Evolutionary conservation across 2,888 invertebrate genomes (phyloP).

Genomic region (Helicoverpa assulta): DNA sequence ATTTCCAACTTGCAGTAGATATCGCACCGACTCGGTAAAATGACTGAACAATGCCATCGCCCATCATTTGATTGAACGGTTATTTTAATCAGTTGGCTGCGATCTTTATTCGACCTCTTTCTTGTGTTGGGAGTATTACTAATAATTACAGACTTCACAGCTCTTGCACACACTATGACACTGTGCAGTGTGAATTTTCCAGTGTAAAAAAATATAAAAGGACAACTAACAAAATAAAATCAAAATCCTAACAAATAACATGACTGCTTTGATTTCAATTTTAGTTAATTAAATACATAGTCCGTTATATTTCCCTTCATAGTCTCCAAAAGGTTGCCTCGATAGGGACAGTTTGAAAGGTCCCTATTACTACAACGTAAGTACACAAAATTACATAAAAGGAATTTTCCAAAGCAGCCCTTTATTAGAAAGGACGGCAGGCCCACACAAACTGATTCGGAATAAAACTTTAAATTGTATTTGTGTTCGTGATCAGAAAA

Average conservation of each 20-base stretch:
- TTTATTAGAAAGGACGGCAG: constrained; percentile 20
- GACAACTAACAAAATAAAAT: background rate
- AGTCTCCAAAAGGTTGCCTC: constrained; percentile 17
- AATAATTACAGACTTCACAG: too few relatives aligned
- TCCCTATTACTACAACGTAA: constrained; percentile 19
- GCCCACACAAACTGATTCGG: constrained; percentile 17
- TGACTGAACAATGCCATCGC: too few relatives aligned
- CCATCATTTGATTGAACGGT: too few relatives aligned
- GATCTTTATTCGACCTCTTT: too few relatives aligned
- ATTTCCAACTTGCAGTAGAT: too few relatives aligned
- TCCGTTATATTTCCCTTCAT: constrained; percentile 17
- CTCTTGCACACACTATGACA: too few relatives aligned
- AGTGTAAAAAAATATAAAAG: too few relatives aligned
- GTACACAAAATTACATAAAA: constrained; percentile 35
- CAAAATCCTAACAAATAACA: background rate
- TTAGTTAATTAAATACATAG: constrained; percentile 4
- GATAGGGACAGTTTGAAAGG: constrained; percentile 36
- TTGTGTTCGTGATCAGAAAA: constrained; percentile 47
- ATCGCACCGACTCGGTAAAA: too few relatives aligned
- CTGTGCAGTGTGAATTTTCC: too few relatives aligned
- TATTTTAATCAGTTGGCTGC: background rate
- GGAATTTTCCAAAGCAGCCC: constrained; percentile 24
- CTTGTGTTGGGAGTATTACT: too few relatives aligned
- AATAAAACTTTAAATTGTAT: constrained; percentile 41
- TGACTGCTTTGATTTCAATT: constrained; percentile 4